Evolutionary conservation across 2,888 invertebrate genomes (phyloP).

Genomic region (Acanthosoma haemorrhoidale): DNA sequence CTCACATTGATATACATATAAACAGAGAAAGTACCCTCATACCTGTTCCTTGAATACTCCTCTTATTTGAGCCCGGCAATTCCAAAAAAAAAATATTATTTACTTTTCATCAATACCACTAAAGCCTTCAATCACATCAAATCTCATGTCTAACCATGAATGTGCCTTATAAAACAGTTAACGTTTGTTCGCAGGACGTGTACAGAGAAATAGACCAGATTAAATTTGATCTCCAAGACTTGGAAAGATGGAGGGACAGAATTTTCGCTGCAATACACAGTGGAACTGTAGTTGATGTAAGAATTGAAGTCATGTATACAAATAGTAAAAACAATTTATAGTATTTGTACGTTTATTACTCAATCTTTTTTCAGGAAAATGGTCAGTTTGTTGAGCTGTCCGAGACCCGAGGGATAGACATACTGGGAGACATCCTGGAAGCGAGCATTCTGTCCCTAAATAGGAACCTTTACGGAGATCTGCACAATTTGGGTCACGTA

Average conservation of each 20-base stretch:
- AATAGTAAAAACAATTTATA: not conserved
- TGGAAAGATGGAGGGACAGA: conserved; percentile 71
- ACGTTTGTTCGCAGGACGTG: conserved; percentile 53
- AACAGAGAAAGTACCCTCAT: too few relatives aligned
- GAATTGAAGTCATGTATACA: conserved; percentile 39
- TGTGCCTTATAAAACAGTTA: too few relatives aligned
- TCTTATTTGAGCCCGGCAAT: too few relatives aligned
- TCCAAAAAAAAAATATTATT: too few relatives aligned
- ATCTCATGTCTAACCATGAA: too few relatives aligned
- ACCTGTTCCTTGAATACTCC: too few relatives aligned
- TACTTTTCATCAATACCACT: too few relatives aligned
- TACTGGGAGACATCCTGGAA: conserved; percentile 74
- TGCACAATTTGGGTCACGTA: conserved; percentile 79
- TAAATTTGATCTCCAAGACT: conserved; percentile 58
- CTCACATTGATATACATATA: too few relatives aligned
- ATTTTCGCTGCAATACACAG: conserved; percentile 65
- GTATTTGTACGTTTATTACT: too few relatives aligned
- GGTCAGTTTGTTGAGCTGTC: conserved; percentile 57
- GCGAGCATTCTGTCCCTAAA: conserved; percentile 65
- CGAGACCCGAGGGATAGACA: conserved; percentile 67
- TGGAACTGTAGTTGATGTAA: conserved; percentile 55
- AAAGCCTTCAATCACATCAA: too few relatives aligned
- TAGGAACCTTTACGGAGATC: conserved; percentile 65
- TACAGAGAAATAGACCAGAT: conserved; percentile 64
- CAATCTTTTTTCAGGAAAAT: conserved; percentile 50